A percentile compares a stretch with the other conserved stretches of the same genome.
phyloP scores from a whole-genome alignment of 2,797 vertebrate species.

The Phrynocephalus guinanensis region DNA sequence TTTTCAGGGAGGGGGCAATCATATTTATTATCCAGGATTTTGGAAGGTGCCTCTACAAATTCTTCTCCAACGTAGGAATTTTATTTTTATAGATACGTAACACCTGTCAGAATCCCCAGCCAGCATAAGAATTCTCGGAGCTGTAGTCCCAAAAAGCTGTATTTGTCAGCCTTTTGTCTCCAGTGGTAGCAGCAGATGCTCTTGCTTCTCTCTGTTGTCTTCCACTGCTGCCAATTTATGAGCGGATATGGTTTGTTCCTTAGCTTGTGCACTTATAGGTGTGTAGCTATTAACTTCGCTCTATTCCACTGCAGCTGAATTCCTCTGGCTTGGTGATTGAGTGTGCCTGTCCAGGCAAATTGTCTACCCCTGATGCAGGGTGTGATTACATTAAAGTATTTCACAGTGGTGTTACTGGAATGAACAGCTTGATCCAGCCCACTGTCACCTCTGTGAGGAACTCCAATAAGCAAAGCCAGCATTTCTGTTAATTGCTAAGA shows the following conservation, averaged over 20 bases:
- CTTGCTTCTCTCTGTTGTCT: not conserved
- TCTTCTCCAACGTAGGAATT: not conserved
- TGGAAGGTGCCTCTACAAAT: too few relatives aligned
- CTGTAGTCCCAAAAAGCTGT: too few relatives aligned
- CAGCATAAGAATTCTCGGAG: too few relatives aligned
- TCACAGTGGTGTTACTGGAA: not conserved
- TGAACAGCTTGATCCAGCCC: slow-evolving; percentile 11
- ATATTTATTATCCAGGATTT: not conserved
- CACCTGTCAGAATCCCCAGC: too few relatives aligned
- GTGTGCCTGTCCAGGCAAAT: not conserved
- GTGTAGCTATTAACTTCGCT: not conserved
- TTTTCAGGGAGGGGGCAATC: not conserved
- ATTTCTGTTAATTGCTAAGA: slow-evolving; percentile 22
- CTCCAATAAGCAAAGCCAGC: not conserved
- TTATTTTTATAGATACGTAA: too few relatives aligned
- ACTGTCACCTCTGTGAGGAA: not conserved
- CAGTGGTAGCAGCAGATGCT: not conserved
- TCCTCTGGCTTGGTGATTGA: not conserved
- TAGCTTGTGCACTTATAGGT: not conserved
- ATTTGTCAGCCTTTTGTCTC: not conserved
- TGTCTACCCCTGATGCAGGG: not conserved
- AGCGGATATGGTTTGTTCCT: not conserved
- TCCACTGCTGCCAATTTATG: not conserved
- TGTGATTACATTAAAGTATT: not conserved
- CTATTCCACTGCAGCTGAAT: not conserved